Conservation (phyloP, 2,797 vertebrate species). For the Malurus leucopterus region DNA sequence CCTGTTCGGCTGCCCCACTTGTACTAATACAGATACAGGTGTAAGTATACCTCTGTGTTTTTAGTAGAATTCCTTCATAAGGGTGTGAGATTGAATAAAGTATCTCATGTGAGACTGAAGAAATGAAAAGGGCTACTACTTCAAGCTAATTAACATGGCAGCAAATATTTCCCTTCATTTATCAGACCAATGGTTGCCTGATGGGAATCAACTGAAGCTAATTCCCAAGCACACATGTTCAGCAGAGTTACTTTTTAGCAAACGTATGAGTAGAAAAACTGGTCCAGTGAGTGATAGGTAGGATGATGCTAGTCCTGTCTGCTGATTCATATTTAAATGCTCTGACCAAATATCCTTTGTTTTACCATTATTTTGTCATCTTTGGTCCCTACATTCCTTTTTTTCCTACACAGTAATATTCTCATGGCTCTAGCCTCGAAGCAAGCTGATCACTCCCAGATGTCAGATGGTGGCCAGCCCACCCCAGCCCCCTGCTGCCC, state of each 20-base stretch:
- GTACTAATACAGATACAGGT: background rate
- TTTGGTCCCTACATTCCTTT: background rate
- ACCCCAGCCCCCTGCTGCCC: background rate
- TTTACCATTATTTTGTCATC: background rate
- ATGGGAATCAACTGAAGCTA: background rate
- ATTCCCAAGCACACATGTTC: background rate
- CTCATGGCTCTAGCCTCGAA: rapidly evolving
- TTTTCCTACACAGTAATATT: background rate
- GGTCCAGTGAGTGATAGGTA: background rate
- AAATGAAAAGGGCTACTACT: background rate
- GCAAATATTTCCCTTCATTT: background rate
- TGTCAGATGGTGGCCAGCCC: background rate
- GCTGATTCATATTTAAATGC: background rate
- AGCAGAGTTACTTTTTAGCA: background rate
- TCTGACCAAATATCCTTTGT: background rate
- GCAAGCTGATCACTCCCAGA: background rate
- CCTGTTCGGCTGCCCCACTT: rapidly evolving
- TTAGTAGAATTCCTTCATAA: background rate
- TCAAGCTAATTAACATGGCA: background rate
- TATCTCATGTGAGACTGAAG: background rate
- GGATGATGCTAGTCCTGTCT: background rate
- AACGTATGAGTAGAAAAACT: background rate
- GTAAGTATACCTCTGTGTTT: background rate
- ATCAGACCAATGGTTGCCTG: background rate
- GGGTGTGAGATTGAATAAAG: background rate